Base-by-base conservation (phyloP, 2,888 invertebrate species). In the Protophormia terraenovae region DNA sequence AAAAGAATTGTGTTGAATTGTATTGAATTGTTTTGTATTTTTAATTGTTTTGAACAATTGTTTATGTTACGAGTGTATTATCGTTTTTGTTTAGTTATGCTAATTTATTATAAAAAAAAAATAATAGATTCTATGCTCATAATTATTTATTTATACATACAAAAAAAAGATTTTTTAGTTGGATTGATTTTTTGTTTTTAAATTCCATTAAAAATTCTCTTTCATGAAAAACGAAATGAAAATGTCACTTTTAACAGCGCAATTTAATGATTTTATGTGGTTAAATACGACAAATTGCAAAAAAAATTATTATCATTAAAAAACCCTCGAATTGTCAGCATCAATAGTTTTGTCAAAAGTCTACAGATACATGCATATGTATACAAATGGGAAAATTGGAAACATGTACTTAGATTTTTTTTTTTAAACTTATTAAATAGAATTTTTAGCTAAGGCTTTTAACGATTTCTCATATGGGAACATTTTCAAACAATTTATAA, bases 21-120 rank as follows among this genome's bases (percentile, higher is more conserved):
- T 76, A 69, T 69, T 41, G 47, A 75, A 62, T 62, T 76, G 53
- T 82, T 71, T 69, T 55, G 73, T 60, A 75, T 66, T 50, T 81
- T 81, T 81, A 75, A 75, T 80, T 58, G 53, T 77, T 67, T 41
- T 67, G 2, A 77, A 67, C 58, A 60, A 64, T 75, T 64, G 53
- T 67, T 60, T 35, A 69, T 69, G 45, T 58, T 58, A 69, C 58
- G 67, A 32, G 22, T 35, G 14, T 47, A 35, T 8, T 24, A 14
- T 47, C 71, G 62, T 64, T 72, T 29, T 32, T 41, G 35, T 38
- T 50, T 22, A 60, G 4, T 75, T 69, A 75, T 75, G 81, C 50
- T 45, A 75, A 75, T 81, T 75, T 81, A 62, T 80, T 80, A 27
- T 47, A 38, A 62, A 62, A 19, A 62, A 45, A 72, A 32, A 16